Conservation (phyloP, 2,888 invertebrate species). For the Chesias legatella region DNA sequence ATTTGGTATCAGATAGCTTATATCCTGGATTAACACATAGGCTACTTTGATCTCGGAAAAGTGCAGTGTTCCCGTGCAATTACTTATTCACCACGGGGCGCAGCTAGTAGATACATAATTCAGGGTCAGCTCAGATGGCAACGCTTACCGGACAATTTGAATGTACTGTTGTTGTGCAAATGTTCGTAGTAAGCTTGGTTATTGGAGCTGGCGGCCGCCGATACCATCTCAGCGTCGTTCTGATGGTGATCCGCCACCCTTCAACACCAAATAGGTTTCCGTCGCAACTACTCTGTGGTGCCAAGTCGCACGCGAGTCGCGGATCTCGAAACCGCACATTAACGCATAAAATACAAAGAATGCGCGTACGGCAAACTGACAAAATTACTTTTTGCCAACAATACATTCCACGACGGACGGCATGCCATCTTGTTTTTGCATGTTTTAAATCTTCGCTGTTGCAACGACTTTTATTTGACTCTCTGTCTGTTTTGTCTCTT, state of each 20-base stretch:
- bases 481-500: too few relatives aligned
- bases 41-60: too few relatives aligned
- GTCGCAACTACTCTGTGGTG: too few relatives aligned
- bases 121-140: too few relatives aligned
- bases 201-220: slow-evolving; percentile 84
- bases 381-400: slow-evolving; percentile 27
- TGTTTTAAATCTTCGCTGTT: slow-evolving; percentile 2
- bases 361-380: slow-evolving; percentile 20
- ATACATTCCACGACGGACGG: slow-evolving; percentile 23
- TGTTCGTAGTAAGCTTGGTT: slow-evolving; percentile 90
- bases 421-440: slow-evolving; percentile 13
- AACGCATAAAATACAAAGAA: slow-evolving; percentile 13
- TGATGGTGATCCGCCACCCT: slow-evolving; percentile 92
- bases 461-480: background rate
- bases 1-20: too few relatives aligned
- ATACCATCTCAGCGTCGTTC: slow-evolving; percentile 83
- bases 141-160: slow-evolving; percentile 85
- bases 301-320: too few relatives aligned
- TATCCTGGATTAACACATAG: too few relatives aligned
- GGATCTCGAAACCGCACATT: slow-evolving; percentile 2
- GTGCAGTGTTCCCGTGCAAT: too few relatives aligned
- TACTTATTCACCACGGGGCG: too few relatives aligned
- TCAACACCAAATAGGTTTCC: too few relatives aligned
- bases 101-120: too few relatives aligned
- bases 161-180: slow-evolving; percentile 87